A percentile compares a stretch with the other conserved stretches of the same genome.
phyloP scores from a whole-genome alignment of 2,113 vertebrate genomes.

The Gasterosteus nipponicus region DNA sequence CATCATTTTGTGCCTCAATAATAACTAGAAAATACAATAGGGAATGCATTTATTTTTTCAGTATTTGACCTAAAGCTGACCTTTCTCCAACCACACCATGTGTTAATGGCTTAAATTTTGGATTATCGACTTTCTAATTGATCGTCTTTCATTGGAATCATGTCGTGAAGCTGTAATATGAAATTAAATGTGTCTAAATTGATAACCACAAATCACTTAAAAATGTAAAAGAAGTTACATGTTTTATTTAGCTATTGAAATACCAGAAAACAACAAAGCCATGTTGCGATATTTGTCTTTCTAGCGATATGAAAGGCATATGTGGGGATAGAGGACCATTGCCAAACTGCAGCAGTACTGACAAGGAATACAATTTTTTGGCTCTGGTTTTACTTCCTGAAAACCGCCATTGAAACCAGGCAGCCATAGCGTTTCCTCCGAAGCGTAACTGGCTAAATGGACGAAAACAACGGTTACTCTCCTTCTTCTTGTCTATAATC shows the following conservation, averaged over 20 bases:
- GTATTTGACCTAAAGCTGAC: neutral
- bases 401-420: neutral
- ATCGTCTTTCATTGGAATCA: neutral
- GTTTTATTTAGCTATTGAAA: neutral
- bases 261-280: too few relatives aligned
- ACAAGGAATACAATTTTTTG: neutral
- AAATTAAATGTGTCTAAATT: neutral
- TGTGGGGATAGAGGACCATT: neutral
- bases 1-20: neutral
- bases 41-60: neutral
- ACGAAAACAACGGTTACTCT: slow-evolving; percentile 20
- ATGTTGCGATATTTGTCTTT: too few relatives aligned
- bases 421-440: neutral
- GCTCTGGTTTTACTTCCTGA: neutral
- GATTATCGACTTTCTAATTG: neutral
- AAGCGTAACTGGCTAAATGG: neutral
- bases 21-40: neutral
- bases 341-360: neutral
- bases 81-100: neutral
- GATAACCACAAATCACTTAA: neutral
- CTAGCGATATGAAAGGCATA: too few relatives aligned
- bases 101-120: neutral
- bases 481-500: slow-evolving; percentile 24
- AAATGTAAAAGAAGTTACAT: neutral
- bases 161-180: neutral